Conservation (phyloP, 2,888 invertebrate genomes). For the Troglohyphantes excavatus region DNA sequence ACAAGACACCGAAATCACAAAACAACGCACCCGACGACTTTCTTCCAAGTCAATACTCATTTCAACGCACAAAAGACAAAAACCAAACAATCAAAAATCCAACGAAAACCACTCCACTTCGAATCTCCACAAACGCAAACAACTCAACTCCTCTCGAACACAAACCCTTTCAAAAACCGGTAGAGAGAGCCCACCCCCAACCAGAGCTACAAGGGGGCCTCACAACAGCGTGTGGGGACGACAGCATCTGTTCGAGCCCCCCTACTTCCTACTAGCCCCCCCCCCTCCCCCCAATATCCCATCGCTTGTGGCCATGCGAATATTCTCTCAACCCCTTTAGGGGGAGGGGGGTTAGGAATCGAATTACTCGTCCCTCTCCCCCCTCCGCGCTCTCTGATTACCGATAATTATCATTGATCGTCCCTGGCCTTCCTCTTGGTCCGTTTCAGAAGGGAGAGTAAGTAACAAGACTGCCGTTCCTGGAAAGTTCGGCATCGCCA, state of each 20-base stretch:
- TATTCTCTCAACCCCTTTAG: constrained; percentile 49
- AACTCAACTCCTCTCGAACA: no score
- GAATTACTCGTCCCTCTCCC: constrained; percentile 76
- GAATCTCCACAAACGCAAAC: no score
- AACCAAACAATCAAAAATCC: not conserved
- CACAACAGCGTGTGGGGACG: constrained; percentile 59
- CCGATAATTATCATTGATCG: constrained; percentile 79
- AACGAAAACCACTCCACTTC: not conserved
- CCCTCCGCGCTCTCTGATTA: constrained; percentile 74
- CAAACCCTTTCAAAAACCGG: not conserved
- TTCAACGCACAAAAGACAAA: not conserved
- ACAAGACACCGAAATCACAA: no score
- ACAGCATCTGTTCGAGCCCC: constrained; percentile 76
- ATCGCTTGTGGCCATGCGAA: constrained; percentile 71
- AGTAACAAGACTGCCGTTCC: no score
- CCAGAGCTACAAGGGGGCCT: not conserved
- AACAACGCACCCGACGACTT: no score
- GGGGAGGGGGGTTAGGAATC: constrained; percentile 67
- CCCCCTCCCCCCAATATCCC: constrained; percentile 45
- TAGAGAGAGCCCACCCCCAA: not conserved
- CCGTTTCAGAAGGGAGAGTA: not conserved
- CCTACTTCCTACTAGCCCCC: constrained; percentile 52
- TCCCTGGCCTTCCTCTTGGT: constrained; percentile 41
- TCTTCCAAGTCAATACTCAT: not conserved
- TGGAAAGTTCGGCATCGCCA: no score